Evolutionary conservation across 2,888 invertebrate species (phyloP), one percentile per base, ranked within the genome.

Genomic region (Danaus chrysippus): DNA sequence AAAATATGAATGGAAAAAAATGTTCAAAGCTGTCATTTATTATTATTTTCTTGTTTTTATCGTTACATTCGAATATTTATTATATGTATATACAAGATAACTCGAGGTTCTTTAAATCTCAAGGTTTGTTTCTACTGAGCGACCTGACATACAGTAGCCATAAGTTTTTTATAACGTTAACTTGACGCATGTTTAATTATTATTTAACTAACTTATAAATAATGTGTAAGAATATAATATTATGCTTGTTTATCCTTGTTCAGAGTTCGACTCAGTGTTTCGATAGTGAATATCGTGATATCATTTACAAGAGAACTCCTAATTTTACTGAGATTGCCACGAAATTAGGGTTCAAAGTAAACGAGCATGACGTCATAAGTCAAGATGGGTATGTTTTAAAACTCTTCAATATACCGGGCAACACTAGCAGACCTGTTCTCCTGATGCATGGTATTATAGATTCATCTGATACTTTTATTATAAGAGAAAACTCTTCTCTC

Each of bases 371-470:
- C 3, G 70, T 78, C 0, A 57, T 62, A 0, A 78, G 76, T 1
- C 70, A 73, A 55, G 78, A 78, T 53, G 77, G 77, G 1, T 81
- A 79, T 23, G 74, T 78, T 55, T 65, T 79, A 5, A 74, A 67
- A 13, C 42, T 79, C 12, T 76, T 77, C 42, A 70, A 70, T 15
- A 71, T 79, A 2, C 71, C 71, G 1, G 75, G 77, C 1, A 66
- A 74, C n/a, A 68, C 44, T 5, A 65, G 62, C 0, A 68, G 57
- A 8, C 73, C 77, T 0, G 71, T 81, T 11, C 65, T 79, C 3
- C 54, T 81, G 3, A 72, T 75, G 71, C 81, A 82, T 19, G 82
- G 81, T 0, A 42, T 79, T 5, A 23, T 74, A 0, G 79, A 78
- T 58, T 75, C 76, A 0, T 70, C 77, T 0, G 81, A 81, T 43